Evolutionary conservation across 2,797 vertebrate species (phyloP), one percentile per base, ranked within the genome.

Genomic region (Sebastes kiyomatsui): DNA sequence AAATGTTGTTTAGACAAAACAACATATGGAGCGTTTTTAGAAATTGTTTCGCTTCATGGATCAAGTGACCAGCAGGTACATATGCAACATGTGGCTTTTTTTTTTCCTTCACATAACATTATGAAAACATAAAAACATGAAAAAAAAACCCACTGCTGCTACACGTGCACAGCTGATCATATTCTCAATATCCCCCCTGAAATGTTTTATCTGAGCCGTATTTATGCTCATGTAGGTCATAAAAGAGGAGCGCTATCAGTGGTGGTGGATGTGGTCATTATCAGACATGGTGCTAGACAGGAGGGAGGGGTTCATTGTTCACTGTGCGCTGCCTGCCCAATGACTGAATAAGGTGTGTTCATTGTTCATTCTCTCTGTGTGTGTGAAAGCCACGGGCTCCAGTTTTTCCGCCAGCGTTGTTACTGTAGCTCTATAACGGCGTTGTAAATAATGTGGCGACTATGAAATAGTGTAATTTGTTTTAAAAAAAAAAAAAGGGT

Each of bases 251-350:
- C 49, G 74, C 80, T 91, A 92, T 91, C 88, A 85, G 90, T 67
- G 68, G 61, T 33, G 81, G 71, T 90, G 90, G 90, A 92, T 87
- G 88, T 87, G 89, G 93, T 94, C 92, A 93, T 94, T 93, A 93
- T 94, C 93, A 94, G 90, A 91, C 88, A 85, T 86, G 86, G 88
- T 84, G 90, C 92, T 83, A 90, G 91, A 90, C 87, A 77, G 67
- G 73, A 90, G 90, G 92, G 90, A 89, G 90, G 91, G 90, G 90
- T 87, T 91, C 92, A 92, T 94, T 93, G 94, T 93, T 90, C 83
- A 28, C 80, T 85, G 80, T 82, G 84, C 46, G 75, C 83, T 83
- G 90, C 86, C 80, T 83, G 81, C 75, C 87, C 90, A 83, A 42
- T 77, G 84, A 87, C 88, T 91, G 91, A 92, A 92, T 84, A 93